Evolutionary conservation across 2,113 vertebrate species (phyloP).

Genomic region (Hymenochirus boettgeri): DNA sequence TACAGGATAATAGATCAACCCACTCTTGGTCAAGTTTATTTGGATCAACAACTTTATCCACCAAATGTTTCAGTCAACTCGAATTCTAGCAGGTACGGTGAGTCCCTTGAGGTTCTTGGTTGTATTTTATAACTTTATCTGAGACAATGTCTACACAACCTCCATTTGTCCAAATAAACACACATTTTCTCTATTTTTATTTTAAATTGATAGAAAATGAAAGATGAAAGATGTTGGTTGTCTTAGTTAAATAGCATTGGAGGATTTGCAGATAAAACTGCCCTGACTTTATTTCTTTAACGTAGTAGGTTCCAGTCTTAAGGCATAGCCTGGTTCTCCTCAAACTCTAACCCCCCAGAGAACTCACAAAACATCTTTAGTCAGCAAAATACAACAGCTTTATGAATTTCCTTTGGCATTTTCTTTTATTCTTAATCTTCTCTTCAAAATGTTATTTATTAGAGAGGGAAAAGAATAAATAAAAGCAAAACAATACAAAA

Average conservation of each 20-base stretch:
- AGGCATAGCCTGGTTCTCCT: too few species aligned
- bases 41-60: not conserved
- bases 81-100: not conserved
- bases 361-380: not conserved
- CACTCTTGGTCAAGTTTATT: not conserved
- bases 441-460: conserved; percentile 24
- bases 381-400: too few species aligned
- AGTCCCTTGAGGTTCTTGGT: not conserved
- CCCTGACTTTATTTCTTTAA: too few species aligned
- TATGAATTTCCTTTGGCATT: not conserved
- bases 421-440: not conserved
- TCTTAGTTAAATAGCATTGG: too few species aligned
- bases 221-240: too few species aligned
- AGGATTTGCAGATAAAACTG: too few species aligned
- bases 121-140: not conserved
- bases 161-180: too few species aligned
- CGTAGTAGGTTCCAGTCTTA: too few species aligned
- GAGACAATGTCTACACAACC: too few species aligned
- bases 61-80: not conserved
- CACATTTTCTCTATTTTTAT: too few species aligned
- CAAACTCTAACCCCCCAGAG: too few species aligned
- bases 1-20: conserved; percentile 17
- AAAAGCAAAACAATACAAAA: conserved; percentile 9
- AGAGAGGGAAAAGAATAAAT: conserved; percentile 4
- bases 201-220: too few species aligned